Base-by-base conservation (phyloP, 2,888 invertebrate species). In the Himalopsyche japonica region DNA sequence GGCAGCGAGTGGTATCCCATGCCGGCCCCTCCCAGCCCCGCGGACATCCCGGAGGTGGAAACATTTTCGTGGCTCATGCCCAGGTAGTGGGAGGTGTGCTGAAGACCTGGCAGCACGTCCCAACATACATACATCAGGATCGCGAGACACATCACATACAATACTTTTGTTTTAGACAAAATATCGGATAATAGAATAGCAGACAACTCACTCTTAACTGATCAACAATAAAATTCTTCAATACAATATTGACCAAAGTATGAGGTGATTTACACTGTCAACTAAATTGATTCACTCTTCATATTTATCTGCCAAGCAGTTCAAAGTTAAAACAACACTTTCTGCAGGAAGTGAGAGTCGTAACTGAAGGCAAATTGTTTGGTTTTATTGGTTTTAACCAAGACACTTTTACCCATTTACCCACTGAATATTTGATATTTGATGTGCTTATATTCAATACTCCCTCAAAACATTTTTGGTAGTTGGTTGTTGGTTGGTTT, bases 11-110 rank as follows among this genome's bases (percentile, higher is more conserved):
- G 57, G 77, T 83, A 81, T 20, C 82, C 85, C 20, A 81, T 77
- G 80, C 76, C 80, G 76, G 79, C 70, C 32, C 83, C 80, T 79
- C 43, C n/a, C 27, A 27, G 76, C 32, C 76, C 20, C 8, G 32
- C 24, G 18, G 32, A 30, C 80, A 87, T 83, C 18, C 87, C 87
- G 24, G 85, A 83, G n/a, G 82, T 81, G 3, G 87, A 86, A 79
- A 87, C 82, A 81, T 84, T 87, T 76, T 87, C 87, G 83, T 87
- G 85, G 76, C 87, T 87, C 82, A 77, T 84, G 80, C 91, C 91
- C 89, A 91, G 91, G 90, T 88, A 91, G 70, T 79, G 78, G 77
- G 47, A 30, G 5, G 76, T 24, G 57, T 24, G n/a, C 48, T 37
- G n/a, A 77, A 77, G 70, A 18, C 76, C 20, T 37, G 76, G 30